Evolutionary conservation across 2,888 invertebrate species (phyloP).

Genomic region (Nephrotoma appendiculata): DNA sequence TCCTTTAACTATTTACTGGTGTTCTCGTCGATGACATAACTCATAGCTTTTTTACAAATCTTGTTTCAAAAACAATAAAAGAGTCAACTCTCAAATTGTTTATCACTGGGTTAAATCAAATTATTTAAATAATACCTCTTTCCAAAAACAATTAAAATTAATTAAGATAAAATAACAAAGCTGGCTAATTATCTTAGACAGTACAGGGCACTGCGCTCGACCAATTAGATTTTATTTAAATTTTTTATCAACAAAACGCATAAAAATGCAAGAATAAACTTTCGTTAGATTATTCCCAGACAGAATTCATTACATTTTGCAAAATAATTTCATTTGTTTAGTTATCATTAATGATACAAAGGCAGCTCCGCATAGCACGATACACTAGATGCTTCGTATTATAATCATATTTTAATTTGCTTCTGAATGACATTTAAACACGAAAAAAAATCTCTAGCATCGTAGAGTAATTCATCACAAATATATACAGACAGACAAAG

Average conservation of each 20-base stretch:
- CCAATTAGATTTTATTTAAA: neutral
- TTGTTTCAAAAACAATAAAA: too few species aligned
- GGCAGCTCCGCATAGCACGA: neutral
- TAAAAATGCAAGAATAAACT: neutral
- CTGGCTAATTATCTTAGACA: too few species aligned
- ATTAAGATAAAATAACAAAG: too few species aligned
- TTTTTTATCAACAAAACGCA: neutral
- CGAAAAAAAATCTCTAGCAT: neutral
- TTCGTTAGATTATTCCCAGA: neutral
- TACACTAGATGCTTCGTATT: neutral
- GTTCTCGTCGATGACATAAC: too few species aligned
- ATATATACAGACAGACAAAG: neutral
- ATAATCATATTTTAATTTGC: neutral
- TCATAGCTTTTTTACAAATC: too few species aligned
- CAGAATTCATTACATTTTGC: neutral
- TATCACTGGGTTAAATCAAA: too few species aligned
- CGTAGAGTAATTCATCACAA: neutral
- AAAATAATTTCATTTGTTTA: neutral
- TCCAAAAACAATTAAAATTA: too few species aligned
- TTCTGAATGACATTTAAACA: neutral
- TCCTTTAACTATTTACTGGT: too few species aligned
- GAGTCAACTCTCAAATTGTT: too few species aligned
- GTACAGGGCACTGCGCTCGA: too few species aligned
- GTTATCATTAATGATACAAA: neutral
- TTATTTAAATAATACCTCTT: too few species aligned